Evolutionary conservation across 2,888 invertebrate species (phyloP).

Genomic region (Dusona sp.): DNA sequence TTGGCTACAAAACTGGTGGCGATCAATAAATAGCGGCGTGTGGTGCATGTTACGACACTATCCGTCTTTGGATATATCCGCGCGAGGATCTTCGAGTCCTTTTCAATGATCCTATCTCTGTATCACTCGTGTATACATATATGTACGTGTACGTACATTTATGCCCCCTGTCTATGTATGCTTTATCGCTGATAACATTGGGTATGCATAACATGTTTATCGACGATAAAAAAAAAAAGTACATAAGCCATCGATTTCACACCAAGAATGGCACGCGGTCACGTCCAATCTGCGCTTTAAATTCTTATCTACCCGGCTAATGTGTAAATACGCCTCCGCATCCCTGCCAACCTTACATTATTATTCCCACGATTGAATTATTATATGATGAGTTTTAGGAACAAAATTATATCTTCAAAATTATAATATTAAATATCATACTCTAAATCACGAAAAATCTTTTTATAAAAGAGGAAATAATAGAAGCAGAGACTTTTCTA

Average conservation of each 20-base stretch:
- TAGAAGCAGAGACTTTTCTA: background rate
- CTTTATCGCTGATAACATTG: background rate
- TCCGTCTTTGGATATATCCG: slow-evolving; percentile 18
- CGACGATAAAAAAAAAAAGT: slow-evolving; percentile 23
- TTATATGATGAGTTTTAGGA: background rate
- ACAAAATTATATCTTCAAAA: background rate
- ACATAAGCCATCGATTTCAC: background rate
- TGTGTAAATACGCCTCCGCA: background rate
- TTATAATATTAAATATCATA: background rate
- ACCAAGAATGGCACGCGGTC: slow-evolving; percentile 3
- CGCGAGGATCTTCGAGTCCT: slow-evolving; percentile 12
- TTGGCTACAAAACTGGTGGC: slow-evolving; percentile 38
- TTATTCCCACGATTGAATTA: background rate
- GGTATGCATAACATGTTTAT: background rate
- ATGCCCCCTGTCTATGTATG: background rate
- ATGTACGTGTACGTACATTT: background rate
- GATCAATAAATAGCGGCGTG: slow-evolving; percentile 55
- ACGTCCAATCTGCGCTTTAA: slow-evolving; percentile 6
- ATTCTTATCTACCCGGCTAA: background rate
- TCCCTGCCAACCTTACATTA: background rate
- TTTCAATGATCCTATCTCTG: slow-evolving; percentile 22
- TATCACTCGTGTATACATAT: background rate
- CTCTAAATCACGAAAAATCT: too few species aligned
- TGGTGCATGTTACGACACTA: slow-evolving; percentile 24
- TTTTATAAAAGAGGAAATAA: background rate